Conservation (phyloP, 1,140 invertebrate genomes). For the Limonius californicus region DNA sequence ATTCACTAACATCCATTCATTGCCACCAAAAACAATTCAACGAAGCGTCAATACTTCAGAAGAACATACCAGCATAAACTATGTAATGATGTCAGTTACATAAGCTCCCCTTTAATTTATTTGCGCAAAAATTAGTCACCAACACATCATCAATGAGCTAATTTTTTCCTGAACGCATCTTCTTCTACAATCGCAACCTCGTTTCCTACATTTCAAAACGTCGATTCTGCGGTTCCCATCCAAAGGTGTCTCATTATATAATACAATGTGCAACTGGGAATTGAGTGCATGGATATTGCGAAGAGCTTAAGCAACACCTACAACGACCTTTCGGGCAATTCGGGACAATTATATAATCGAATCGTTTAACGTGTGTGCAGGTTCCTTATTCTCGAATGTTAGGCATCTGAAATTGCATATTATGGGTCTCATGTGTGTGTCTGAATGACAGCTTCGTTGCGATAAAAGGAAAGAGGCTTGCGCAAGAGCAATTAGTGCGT, state of each 20-base stretch:
- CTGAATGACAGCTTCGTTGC: no score
- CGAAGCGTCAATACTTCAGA: no score
- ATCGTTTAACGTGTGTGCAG: neutral
- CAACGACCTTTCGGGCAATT: constrained; percentile 33
- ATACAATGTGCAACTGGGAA: constrained; percentile 17
- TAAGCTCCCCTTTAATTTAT: no score
- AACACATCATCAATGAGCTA: neutral
- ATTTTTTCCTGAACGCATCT: neutral
- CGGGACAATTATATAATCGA: constrained; percentile 35
- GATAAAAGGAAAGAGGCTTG: no score
- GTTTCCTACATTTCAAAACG: constrained; percentile 5
- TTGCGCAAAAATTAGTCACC: no score
- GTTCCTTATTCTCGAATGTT: neutral
- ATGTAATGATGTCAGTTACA: no score
- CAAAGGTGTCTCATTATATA: neutral
- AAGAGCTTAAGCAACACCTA: constrained; percentile 32
- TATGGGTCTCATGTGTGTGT: no score
- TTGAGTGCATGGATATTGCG: constrained; percentile 29
- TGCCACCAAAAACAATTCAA: no score
- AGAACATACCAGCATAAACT: no score
- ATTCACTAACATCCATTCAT: no score
- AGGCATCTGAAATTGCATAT: neutral
- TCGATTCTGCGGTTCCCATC: constrained; percentile 2
- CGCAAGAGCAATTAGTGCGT: no score
- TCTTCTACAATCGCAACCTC: neutral